phyloP scores from a whole-genome alignment of 2,797 vertebrate species.

The Hippopotamyrus pictus region DNA sequence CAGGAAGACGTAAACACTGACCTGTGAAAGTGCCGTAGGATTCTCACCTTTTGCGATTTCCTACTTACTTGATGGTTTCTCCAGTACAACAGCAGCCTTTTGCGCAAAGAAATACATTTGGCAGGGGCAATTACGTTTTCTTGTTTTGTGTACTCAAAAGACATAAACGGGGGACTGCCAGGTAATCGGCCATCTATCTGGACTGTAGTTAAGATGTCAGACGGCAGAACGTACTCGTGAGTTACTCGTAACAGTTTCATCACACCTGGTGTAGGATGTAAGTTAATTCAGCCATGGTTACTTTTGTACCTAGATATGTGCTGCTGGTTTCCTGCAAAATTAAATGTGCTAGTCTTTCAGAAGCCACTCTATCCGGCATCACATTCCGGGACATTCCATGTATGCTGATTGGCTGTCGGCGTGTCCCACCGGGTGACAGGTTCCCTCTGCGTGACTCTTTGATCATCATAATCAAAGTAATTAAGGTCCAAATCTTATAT shows the following conservation, averaged over 20 bases:
- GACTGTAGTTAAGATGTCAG: background rate
- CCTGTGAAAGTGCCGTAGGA: constrained; percentile 24
- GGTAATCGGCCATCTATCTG: background rate
- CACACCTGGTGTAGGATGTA: background rate
- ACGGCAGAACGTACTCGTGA: background rate
- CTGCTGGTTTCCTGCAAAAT: background rate
- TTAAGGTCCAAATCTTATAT: background rate
- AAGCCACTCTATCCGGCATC: background rate
- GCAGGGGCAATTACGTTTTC: background rate
- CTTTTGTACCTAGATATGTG: background rate
- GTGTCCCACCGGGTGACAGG: background rate
- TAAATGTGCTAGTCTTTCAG: background rate
- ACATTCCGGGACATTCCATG: background rate
- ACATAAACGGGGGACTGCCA: background rate
- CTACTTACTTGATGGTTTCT: constrained; percentile 21
- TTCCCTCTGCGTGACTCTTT: background rate
- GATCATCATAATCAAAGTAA: background rate
- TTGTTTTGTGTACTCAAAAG: background rate
- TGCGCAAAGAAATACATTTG: constrained; percentile 11
- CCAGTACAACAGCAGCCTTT: constrained; percentile 14
- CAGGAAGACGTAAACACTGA: constrained; percentile 31
- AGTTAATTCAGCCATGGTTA: background rate
- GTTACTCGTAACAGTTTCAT: background rate
- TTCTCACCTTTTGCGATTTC: background rate
- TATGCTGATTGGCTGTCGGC: background rate